Base-by-base conservation (phyloP, 2,888 invertebrate species). In the Oegoconia quadripuncta region DNA sequence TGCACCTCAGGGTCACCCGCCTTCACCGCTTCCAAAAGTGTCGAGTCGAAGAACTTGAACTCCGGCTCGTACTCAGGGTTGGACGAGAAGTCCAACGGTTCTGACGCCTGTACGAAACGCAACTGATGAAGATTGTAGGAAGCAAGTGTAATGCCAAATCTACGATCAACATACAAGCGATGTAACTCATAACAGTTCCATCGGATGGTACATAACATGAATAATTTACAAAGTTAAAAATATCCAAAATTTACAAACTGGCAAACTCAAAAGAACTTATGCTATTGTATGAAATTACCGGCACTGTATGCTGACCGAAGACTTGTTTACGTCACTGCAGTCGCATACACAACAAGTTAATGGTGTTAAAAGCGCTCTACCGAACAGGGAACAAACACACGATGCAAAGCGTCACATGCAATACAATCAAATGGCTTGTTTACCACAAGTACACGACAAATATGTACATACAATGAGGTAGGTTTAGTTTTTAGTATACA, bases 31-130 rank as follows among this genome's bases (percentile, higher is more conserved):
- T 96, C 95, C 59, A 97, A 78, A 38, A 99, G 88, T 29, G 92
- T 90, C 41, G 90, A 86, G 86, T 99, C 99, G 83, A 95, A 99
- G 89, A 98, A 99, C 66, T 93, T 93, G 87, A 99, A 99, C 44
- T 93, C 94, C 5, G 93, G 90, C 80, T 99, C 99, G 75, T 94
- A 94, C 74, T 96, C 93, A 26, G 93, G 92, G 87, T 99, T 99
- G 72, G 92, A 92, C n/a, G 98, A 97, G 79, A 99, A 97, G 79
- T 99, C 98, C 53, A 98, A 84, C 31, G 93, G 91, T 60, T 93
- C 92, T 27, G 93, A 22, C 7, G 8, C 7, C 22, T 8, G 23
- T 23, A n/a, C 6, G 23, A 23, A 23, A 23, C 5, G 7, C 9
- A 3, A 23, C n/a, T 32, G 13, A 3, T 37, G 34, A 34, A 27